A percentile compares a stretch with the other conserved stretches of the same genome.
Evolutionary conservation across 2,797 vertebrate genomes (phyloP).

Genomic region (Eospalax fontanierii): DNA sequence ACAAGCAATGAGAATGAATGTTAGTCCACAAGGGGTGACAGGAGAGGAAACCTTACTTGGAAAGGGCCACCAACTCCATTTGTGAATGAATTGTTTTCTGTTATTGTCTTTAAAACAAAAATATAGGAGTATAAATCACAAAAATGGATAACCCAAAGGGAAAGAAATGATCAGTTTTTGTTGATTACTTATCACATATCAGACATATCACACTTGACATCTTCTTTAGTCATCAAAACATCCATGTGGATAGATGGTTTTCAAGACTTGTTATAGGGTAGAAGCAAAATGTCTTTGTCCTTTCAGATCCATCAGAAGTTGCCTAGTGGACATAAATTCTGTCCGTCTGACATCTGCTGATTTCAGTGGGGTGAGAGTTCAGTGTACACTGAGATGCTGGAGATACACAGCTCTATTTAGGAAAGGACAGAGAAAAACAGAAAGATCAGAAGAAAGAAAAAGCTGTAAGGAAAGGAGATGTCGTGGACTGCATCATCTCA

Average conservation of each 20-base stretch:
- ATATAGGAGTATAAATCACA: background rate
- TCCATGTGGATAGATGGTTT: background rate
- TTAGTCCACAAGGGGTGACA: background rate
- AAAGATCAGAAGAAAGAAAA: background rate
- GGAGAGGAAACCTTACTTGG: background rate
- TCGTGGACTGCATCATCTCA: background rate
- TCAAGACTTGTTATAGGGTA: background rate
- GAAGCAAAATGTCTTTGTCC: background rate
- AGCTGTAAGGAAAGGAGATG: too few species aligned
- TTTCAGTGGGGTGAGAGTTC: background rate
- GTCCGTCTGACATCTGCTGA: background rate
- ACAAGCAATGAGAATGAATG: background rate
- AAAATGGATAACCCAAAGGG: background rate
- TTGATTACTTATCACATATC: background rate
- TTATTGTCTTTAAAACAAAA: conserved; percentile 13
- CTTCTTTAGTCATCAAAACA: conserved; percentile 2
- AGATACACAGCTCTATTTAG: background rate
- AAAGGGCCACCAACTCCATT: background rate
- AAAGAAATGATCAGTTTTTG: background rate
- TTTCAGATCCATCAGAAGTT: background rate
- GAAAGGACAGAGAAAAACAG: background rate
- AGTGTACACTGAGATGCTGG: background rate
- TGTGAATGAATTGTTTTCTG: background rate
- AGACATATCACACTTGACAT: background rate
- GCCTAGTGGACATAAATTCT: background rate